phyloP scores from a whole-genome alignment of 1,140 invertebrate species.

The Psilanteris sp. region DNA sequence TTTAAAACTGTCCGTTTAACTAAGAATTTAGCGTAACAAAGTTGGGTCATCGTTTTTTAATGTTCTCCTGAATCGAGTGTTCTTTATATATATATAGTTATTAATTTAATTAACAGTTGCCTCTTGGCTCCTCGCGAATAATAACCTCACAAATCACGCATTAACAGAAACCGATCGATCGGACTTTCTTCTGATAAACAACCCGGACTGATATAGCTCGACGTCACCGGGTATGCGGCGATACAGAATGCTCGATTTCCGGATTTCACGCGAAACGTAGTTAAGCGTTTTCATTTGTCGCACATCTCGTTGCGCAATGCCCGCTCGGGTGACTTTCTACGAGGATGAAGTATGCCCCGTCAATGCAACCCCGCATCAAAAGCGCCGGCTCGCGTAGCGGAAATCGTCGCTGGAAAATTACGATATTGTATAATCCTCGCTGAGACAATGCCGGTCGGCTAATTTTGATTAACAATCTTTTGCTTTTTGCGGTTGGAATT shows the following conservation, averaged over 20 bases:
- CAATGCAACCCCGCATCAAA: conserved; percentile 13
- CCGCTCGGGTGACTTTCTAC: conserved; percentile 50
- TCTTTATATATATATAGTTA: too few relatives aligned
- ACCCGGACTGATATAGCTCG: background rate
- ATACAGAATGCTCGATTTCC: conserved; percentile 25
- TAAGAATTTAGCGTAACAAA: too few relatives aligned
- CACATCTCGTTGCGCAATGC: conserved; percentile 35
- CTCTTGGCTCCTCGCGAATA: background rate
- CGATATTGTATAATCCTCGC: conserved; percentile 31
- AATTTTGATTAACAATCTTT: conserved; percentile 13
- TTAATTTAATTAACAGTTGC: background rate
- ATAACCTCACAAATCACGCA: conserved; percentile 4
- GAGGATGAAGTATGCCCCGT: conserved; percentile 17
- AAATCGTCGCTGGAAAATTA: conserved; percentile 31
- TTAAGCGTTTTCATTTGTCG: conserved; percentile 50
- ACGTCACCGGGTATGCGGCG: conserved; percentile 14
- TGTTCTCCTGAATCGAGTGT: too few relatives aligned
- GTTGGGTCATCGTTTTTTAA: too few relatives aligned
- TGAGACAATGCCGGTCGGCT: conserved; percentile 12
- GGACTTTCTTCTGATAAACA: conserved; percentile 19
- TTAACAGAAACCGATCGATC: conserved; percentile 19
- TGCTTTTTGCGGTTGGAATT: conserved; percentile 8
- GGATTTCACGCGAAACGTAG: conserved; percentile 41
- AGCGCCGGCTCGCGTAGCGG: conserved; percentile 5
- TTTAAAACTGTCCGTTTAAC: too few relatives aligned